Percentiles rank a stretch among this genome's conserved stretches.
Evolutionary conservation across 2,113 vertebrate species (phyloP).

Genomic region (Calonectris borealis): DNA sequence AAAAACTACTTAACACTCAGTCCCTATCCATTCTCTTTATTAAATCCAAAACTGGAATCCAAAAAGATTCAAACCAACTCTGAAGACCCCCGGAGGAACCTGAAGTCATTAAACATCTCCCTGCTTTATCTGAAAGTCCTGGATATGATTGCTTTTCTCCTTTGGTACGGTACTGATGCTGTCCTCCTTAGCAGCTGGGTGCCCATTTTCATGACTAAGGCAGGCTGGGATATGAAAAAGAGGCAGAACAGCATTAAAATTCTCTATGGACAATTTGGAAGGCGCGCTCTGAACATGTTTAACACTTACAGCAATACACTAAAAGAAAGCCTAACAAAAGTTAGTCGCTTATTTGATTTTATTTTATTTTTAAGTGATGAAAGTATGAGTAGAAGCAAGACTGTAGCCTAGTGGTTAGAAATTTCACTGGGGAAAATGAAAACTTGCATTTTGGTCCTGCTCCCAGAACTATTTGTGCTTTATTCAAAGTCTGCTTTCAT

Average conservation of each 20-base stretch:
- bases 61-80: not conserved
- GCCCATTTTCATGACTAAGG: not conserved
- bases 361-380: not conserved
- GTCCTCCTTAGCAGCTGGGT: not conserved
- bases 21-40: not conserved
- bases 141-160: not conserved
- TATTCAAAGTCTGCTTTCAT: not conserved
- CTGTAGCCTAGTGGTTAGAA: not conserved
- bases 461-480: not conserved
- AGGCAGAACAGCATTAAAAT: not conserved
- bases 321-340: not conserved
- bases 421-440: not conserved
- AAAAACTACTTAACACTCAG: not conserved
- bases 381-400: not conserved
- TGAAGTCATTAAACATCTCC: not conserved
- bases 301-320: not conserved
- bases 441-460: not conserved
- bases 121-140: not conserved
- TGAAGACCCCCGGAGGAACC: not conserved
- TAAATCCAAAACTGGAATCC: not conserved
- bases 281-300: not conserved
- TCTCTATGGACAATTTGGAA: not conserved
- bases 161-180: not conserved
- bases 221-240: not conserved
- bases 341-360: not conserved